Conservation (phyloP, 1,140 invertebrate species). For the Tetragonula clypearis region DNA sequence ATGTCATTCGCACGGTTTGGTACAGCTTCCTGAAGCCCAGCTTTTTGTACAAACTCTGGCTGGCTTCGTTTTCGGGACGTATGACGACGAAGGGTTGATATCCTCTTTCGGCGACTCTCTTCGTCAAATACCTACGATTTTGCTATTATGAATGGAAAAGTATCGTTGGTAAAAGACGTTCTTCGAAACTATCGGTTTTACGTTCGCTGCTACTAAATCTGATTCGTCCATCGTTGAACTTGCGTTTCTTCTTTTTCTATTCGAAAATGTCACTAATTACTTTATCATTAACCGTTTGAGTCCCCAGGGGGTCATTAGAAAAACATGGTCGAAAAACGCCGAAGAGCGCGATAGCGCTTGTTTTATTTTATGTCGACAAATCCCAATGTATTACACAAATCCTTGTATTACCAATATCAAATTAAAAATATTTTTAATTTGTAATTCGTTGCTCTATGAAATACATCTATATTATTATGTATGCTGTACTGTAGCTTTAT, state of each 20-base stretch:
- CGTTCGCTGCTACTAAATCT: not conserved
- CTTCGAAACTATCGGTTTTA: too few relatives aligned
- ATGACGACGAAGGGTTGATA: slow-evolving; percentile 93
- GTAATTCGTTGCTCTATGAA: too few relatives aligned
- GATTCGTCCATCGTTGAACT: not conserved
- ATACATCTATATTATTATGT: too few relatives aligned
- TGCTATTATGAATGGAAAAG: not conserved
- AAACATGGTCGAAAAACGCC: too few relatives aligned
- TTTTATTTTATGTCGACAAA: too few relatives aligned
- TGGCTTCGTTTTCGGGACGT: slow-evolving; percentile 92
- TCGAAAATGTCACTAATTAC: not conserved
- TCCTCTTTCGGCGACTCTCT: slow-evolving; percentile 87
- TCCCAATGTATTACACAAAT: too few relatives aligned
- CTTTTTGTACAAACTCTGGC: slow-evolving; percentile 89
- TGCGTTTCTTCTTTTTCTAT: not conserved
- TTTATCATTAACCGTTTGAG: too few relatives aligned
- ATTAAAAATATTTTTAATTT: too few relatives aligned
- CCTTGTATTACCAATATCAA: too few relatives aligned
- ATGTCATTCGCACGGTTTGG: slow-evolving; percentile 88
- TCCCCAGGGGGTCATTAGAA: too few relatives aligned
- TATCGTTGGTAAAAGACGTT: not conserved
- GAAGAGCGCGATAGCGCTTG: too few relatives aligned
- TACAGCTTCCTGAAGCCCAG: slow-evolving; percentile 90
- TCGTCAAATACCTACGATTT: slow-evolving; percentile 82
- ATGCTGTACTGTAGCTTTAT: too few relatives aligned